Conservation (phyloP, 2,797 vertebrate species). For the Pangasius sanitwongsei region DNA sequence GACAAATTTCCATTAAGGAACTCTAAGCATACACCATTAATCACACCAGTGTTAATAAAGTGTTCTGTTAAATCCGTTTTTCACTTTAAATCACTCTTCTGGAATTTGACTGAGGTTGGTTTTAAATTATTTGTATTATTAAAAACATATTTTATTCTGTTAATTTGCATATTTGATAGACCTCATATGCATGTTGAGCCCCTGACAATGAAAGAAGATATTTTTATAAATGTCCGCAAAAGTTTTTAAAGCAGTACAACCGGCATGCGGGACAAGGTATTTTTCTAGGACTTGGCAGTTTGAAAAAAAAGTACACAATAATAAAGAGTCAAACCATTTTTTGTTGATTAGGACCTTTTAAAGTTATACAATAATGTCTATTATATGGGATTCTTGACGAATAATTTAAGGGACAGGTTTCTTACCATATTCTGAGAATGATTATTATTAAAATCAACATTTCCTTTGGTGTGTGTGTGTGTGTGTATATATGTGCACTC, state of each 20-base stretch:
- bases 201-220: not conserved
- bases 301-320: not conserved
- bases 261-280: not conserved
- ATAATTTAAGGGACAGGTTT: not conserved
- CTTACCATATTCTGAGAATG: not conserved
- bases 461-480: constrained; percentile 33
- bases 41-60: not conserved
- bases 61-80: not conserved
- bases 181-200: not conserved
- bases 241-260: not conserved
- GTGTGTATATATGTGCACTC: constrained; percentile 18
- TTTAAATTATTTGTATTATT: not conserved
- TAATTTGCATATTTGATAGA: not conserved
- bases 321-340: not conserved
- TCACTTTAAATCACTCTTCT: not conserved
- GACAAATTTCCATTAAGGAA: not conserved
- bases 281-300: not conserved
- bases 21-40: not conserved
- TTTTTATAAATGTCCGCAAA: not conserved
- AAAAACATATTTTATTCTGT: not conserved
- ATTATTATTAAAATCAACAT: not conserved
- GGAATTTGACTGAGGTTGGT: not conserved
- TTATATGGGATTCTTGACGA: not conserved
- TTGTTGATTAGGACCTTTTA: not conserved
- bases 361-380: not conserved